Percentiles rank a stretch among this genome's conserved stretches.
Evolutionary conservation across 1,140 invertebrate genomes (phyloP).

Genomic region (Penaeus japonicus): DNA sequence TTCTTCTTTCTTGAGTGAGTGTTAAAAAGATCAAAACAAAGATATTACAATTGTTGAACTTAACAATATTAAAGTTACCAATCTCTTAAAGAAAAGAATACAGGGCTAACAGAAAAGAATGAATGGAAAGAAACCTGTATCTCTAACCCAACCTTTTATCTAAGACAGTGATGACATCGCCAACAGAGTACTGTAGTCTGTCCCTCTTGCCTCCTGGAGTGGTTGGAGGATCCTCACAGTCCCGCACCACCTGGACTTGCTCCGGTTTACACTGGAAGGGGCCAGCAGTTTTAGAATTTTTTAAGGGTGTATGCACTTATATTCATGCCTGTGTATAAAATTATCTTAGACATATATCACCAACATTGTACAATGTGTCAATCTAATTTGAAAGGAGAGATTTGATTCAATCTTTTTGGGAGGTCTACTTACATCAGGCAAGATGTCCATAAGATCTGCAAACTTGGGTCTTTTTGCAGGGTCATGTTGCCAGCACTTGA

Average conservation of each 20-base stretch:
- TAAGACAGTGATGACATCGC: conserved; percentile 92
- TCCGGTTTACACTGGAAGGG: conserved; percentile 78
- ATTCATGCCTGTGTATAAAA: conserved; percentile 60
- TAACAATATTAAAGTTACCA: too few species aligned
- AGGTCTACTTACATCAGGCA: conserved; percentile 75
- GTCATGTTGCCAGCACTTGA: conserved; percentile 95
- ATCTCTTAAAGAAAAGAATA: too few species aligned
- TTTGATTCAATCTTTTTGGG: too few species aligned
- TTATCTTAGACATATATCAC: too few species aligned
- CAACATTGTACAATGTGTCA: too few species aligned
- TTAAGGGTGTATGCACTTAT: background rate
- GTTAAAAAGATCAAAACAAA: too few species aligned
- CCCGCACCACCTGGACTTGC: conserved; percentile 80
- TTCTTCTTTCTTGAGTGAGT: too few species aligned
- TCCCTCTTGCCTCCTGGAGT: conserved; percentile 68
- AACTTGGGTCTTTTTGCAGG: conserved; percentile 89
- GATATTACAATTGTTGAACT: too few species aligned
- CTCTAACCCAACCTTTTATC: conserved; percentile 78
- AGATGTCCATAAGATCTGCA: conserved; percentile 78
- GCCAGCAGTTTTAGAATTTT: background rate
- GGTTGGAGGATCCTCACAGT: conserved; percentile 65
- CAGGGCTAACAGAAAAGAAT: background rate
- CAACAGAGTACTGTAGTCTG: conserved; percentile 82
- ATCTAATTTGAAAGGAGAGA: too few species aligned
- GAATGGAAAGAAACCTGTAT: background rate